Evolutionary conservation across 2,888 invertebrate species (phyloP).

Genomic region (Tachystola acroxantha): DNA sequence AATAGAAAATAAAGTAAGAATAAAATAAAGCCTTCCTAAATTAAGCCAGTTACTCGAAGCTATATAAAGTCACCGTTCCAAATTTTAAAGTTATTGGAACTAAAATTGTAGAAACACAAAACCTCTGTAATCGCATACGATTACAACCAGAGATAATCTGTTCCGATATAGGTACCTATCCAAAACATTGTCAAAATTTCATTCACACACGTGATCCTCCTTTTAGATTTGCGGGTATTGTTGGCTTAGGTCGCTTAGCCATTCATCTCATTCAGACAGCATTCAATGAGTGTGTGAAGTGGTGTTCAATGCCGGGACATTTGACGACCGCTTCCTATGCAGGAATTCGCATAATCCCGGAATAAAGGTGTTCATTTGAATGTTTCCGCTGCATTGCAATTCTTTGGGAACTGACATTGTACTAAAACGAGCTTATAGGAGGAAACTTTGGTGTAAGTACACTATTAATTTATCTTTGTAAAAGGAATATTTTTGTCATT

Average conservation of each 20-base stretch:
- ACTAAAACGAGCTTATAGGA: background rate
- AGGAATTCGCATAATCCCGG: constrained; percentile 71
- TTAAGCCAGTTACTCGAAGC: no score
- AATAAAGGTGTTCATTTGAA: constrained; percentile 63
- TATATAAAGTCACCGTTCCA: no score
- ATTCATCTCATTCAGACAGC: constrained; percentile 34
- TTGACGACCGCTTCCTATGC: constrained; percentile 73
- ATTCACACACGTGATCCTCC: constrained; percentile 63
- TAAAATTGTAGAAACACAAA: no score
- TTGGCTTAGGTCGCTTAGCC: constrained; percentile 40
- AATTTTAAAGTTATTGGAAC: no score
- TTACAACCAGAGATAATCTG: constrained; percentile 50
- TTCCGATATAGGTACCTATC: constrained; percentile 34
- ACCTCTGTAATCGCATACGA: no score
- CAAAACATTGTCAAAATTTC: constrained; percentile 55
- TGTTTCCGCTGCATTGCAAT: constrained; percentile 55
- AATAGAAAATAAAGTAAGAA: no score
- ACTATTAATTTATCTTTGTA: background rate
- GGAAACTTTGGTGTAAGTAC: background rate
- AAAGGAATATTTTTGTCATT: no score
- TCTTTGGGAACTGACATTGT: constrained; percentile 23
- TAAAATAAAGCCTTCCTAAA: no score
- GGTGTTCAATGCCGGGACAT: constrained; percentile 53
- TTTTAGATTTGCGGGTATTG: constrained; percentile 51
- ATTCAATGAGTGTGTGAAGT: constrained; percentile 32